Evolutionary conservation across 2,888 invertebrate species (phyloP).

Genomic region (Ennomos erosarius): DNA sequence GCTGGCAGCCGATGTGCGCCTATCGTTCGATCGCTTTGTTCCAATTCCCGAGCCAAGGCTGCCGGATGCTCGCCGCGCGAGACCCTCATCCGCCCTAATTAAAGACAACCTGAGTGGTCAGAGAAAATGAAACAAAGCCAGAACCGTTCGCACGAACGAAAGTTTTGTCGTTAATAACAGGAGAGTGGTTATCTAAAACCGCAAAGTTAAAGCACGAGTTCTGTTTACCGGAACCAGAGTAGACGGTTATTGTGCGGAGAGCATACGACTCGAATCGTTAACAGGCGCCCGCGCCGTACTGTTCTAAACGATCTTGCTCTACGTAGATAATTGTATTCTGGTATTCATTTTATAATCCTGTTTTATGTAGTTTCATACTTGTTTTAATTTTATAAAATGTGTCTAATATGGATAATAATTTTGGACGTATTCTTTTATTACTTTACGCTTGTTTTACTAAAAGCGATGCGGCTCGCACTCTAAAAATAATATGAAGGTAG

Average conservation of each 20-base stretch:
- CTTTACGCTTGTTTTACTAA: conserved; percentile 10
- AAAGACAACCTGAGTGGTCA: conserved; percentile 12
- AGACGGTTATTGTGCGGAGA: conserved; percentile 4
- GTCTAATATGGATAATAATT: not conserved
- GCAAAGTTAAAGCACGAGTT: conserved; percentile 10
- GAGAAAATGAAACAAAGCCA: conserved; percentile 7
- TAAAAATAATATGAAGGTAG: conserved; percentile 7
- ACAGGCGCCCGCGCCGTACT: conserved; percentile 6
- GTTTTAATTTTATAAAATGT: no score
- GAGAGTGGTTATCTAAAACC: conserved; percentile 38
- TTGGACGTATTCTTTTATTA: conserved; percentile 8
- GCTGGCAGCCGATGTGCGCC: not conserved
- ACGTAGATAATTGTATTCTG: conserved; percentile 34
- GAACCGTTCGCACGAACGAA: conserved; percentile 19
- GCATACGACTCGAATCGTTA: conserved; percentile 7
- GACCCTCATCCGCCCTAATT: conserved; percentile 17
- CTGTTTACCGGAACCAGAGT: not conserved
- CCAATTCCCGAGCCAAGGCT: not conserved
- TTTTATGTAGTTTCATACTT: not conserved
- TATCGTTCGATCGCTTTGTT: conserved; percentile 5
- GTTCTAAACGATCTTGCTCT: conserved; percentile 31
- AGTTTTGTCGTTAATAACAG: conserved; percentile 25
- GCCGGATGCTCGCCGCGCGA: not conserved
- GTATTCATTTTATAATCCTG: conserved; percentile 25
- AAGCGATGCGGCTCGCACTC: conserved; percentile 2